Base-by-base conservation (phyloP, 2,888 invertebrate genomes). In the Vesta saturnalis region DNA sequence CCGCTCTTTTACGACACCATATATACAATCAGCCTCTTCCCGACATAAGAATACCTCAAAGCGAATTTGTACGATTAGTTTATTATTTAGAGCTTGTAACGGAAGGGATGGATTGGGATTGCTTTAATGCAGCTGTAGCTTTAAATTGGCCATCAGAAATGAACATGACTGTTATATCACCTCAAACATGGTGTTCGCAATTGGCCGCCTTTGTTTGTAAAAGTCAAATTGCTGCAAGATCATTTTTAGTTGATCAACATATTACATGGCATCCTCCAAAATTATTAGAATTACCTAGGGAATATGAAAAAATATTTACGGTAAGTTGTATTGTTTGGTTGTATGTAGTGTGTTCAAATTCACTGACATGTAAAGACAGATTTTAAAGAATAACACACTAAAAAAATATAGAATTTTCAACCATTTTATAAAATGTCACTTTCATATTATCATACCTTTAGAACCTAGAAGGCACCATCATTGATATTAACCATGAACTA, bases 251-350 rank as follows among this genome's bases (percentile, higher is more conserved):
- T 60, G 89, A 91, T 79, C 91, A 93, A 82, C 94, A 94, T 83
- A 88, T 90, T 73, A 84, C 89, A 76, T 96, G 95, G 94, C 87
- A 90, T 77, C 90, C 90, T 77, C 97, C 98, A 16, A 89, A 91
- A 75, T 87, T 99, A 74, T 89, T 98, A 68, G 88, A 90, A 72
- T 87, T 98, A 83, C 97, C 98, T 60, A 88, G 92, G 69, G 93
- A 94, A 82, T 98, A 97, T 85, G 97, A 98, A 85, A 91, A 93
- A 77, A 90, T 96, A 72, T 96, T 96, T 83, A 93, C 94, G 83
- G 91, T 91, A 82, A 81, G 82, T 77, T 56, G 47, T 39, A 15
- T 47, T 22, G 1, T 30, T 23, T 21, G 30, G 16, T 47, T 8
- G 14, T 47, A 47, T 8, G 47, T 47, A 15, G 4, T 5, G 14